Evolutionary conservation across 2,113 vertebrate species (phyloP), one percentile per base, ranked within the genome.

Genomic region (Blennius ocellaris): DNA sequence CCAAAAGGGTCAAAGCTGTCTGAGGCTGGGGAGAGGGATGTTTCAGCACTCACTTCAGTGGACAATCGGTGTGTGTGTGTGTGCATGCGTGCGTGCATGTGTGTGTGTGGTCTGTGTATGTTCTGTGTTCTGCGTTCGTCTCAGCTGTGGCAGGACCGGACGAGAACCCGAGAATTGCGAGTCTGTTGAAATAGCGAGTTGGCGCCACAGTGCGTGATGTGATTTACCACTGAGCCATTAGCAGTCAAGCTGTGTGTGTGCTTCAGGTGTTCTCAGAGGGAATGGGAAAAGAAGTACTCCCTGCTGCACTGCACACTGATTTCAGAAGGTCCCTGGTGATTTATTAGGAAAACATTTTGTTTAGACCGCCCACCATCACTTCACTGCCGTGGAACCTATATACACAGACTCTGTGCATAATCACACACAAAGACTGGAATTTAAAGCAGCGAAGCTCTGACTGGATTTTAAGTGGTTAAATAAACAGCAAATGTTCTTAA

Each of bases 271-370:
- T 87, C 68, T 73, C 65, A 37, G 44, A 79, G 73, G 71, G 69
- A 70, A 79, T 37, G 58, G 73, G 53, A 73, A 71, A 80, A 73
- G 59, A 78, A 78, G 78, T 54, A 76, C 79, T 76, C 70, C 50
- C 55, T 7, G 8, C 60, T 39, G 41, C 65, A 59, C 47, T 37
- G 55, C 73, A 44, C 80, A 58, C 76, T 57, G 67, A 61, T 85
- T 84, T 82, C 70, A 82, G 86, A 84, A 69, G 78, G 69, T 79
- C 86, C 82, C 63, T 43, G 44, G 73, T 73, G 82, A 83, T 88
- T 89, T 82, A 83, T 84, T 84, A 83, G 80, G 70, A 73, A 84
- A 90, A 87, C 77, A 78, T 88, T 85, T 82, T 56, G 21, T 69
- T 50, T 6, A 51, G 82, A 82, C 80, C 85, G 50, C 81, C 73